phyloP scores from a whole-genome alignment of 2,113 vertebrate species.

The Plectropomus leopardus region DNA sequence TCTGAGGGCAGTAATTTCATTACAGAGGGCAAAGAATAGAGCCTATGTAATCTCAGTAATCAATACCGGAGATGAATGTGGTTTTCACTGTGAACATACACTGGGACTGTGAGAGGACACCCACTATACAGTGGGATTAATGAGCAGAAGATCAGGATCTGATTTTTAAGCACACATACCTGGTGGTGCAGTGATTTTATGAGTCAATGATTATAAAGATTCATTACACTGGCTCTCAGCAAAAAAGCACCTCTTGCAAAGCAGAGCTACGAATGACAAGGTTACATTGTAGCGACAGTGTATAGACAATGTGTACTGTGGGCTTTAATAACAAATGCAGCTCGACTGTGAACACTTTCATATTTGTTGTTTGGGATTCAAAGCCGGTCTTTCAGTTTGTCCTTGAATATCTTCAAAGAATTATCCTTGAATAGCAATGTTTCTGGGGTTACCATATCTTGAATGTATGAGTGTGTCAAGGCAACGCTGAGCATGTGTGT shows the following conservation, averaged over 20 bases:
- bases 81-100: conserved; percentile 64
- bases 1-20: conserved; percentile 67
- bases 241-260: conserved; percentile 13
- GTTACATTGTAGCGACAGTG: conserved; percentile 5
- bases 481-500: conserved; percentile 18
- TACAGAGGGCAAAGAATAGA: conserved; percentile 61
- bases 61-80: conserved; percentile 65
- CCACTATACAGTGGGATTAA: conserved; percentile 60
- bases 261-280: conserved; percentile 21
- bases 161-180: conserved; percentile 22
- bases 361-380: conserved; percentile 57
- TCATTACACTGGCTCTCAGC: conserved; percentile 20
- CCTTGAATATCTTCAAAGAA: conserved; percentile 60
- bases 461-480: conserved; percentile 17
- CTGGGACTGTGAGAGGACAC: conserved; percentile 32
- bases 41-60: conserved; percentile 61
- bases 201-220: conserved; percentile 42
- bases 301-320: not conserved
- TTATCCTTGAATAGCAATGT: conserved; percentile 56
- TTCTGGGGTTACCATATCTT: conserved; percentile 13
- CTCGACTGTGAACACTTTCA: conserved; percentile 23
- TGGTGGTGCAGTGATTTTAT: conserved; percentile 33
- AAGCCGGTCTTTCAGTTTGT: conserved; percentile 15
- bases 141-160: conserved; percentile 40
- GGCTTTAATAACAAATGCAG: conserved; percentile 16